A percentile compares a stretch with the other conserved stretches of the same genome.
Conservation (phyloP, 2,797 vertebrate species). For the Synanceia verrucosa region DNA sequence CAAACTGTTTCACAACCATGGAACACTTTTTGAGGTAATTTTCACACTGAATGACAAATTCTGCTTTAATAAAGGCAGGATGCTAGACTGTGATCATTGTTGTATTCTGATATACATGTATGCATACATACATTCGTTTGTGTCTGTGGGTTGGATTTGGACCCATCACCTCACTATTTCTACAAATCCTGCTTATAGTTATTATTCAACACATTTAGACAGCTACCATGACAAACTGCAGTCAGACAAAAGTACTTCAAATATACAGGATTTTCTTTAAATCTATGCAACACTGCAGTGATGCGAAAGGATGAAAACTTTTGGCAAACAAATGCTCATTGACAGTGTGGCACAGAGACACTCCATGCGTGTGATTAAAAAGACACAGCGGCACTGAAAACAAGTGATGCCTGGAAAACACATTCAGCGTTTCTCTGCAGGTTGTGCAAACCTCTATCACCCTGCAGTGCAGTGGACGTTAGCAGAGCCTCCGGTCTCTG, state of each 20-base stretch:
- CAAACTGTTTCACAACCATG: background rate
- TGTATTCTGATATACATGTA: no score
- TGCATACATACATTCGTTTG: no score
- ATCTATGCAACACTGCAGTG: background rate
- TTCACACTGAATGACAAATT: no score
- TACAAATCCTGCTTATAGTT: background rate
- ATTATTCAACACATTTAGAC: background rate
- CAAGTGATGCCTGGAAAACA: slow-evolving; percentile 19
- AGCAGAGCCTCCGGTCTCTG: slow-evolving; percentile 24
- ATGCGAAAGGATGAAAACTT: slow-evolving; percentile 10
- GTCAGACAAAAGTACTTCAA: slow-evolving; percentile 1
- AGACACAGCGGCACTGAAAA: slow-evolving; percentile 4
- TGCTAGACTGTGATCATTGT: background rate
- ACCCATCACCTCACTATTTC: background rate
- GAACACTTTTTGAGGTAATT: no score
- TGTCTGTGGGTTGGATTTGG: background rate
- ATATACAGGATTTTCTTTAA: slow-evolving; percentile 45
- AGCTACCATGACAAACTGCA: background rate
- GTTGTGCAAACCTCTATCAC: slow-evolving; percentile 17
- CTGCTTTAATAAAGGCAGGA: background rate
- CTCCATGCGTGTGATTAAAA: slow-evolving; percentile 11
- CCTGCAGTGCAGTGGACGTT: slow-evolving; percentile 18
- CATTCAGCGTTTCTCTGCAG: background rate
- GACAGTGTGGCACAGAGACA: slow-evolving; percentile 6
- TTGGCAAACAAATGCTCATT: slow-evolving; percentile 1